Evolutionary conservation across 1,140 invertebrate genomes (phyloP).

Genomic region (Octopus sinensis): DNA sequence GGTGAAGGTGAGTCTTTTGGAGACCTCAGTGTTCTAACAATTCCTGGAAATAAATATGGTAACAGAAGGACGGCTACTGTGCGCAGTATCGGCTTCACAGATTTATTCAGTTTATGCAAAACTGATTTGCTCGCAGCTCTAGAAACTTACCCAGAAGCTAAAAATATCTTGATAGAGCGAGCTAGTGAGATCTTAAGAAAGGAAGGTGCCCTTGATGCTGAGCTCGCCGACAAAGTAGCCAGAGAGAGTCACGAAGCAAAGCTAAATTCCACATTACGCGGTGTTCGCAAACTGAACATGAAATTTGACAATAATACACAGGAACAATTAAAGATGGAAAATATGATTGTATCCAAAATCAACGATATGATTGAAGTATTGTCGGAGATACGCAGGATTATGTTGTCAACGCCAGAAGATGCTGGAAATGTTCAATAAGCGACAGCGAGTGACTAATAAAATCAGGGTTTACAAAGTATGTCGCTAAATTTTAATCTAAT

Average conservation of each 20-base stretch:
- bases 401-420: background rate
- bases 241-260: constrained; percentile 17
- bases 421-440: too few relatives aligned
- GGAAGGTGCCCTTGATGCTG: constrained; percentile 80
- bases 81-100: constrained; percentile 57
- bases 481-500: too few relatives aligned
- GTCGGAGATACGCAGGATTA: background rate
- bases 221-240: constrained; percentile 22
- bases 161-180: constrained; percentile 76
- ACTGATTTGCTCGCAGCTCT: constrained; percentile 81
- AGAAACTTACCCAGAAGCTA: constrained; percentile 83
- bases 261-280: background rate
- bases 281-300: background rate
- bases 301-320: background rate
- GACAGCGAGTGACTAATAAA: too few relatives aligned
- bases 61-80: constrained; percentile 56
- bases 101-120: constrained; percentile 72
- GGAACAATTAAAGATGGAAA: background rate
- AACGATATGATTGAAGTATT: background rate
- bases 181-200: constrained; percentile 84
- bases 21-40: constrained; percentile 34
- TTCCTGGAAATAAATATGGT: constrained; percentile 32
- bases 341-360: background rate
- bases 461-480: too few relatives aligned
- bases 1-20: constrained; percentile 84